Base-by-base conservation (phyloP, 1,140 invertebrate species). In the Ctenoplectra terminalis region DNA sequence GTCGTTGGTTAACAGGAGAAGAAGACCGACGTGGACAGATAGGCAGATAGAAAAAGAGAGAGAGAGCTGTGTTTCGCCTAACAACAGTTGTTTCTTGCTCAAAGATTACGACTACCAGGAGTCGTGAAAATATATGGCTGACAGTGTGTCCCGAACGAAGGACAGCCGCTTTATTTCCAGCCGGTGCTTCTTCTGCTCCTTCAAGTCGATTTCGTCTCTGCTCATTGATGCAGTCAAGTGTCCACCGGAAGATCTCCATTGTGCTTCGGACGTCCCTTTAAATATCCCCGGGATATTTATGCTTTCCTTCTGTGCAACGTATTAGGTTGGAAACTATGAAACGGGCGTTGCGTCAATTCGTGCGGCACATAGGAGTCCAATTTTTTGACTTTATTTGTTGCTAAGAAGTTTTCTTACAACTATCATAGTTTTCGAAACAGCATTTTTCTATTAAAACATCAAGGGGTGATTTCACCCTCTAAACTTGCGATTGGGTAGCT, bases 1-100 rank as follows among this genome's bases (percentile, higher is more conserved):
- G 63, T 71, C 82, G 77, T 69, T 84, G 84, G 78, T 43, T 76
- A 72, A 64, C 60, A 80, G 77, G 72, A 72, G 78, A 64, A 81
- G 64, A 70, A 75, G 69, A 83, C 46, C 37, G n/a, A 9, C 31
- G 58, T 31, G 15, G 60, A 13, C 8, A 63, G 23, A 20, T 13
- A n/a, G n/a, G n/a, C n/a, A n/a, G n/a, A n/a, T n/a, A n/a, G n/a
- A n/a, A n/a, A n/a, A n/a, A n/a, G n/a, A n/a, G n/a, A n/a, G n/a
- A n/a, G n/a, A n/a, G n/a, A n/a, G n/a, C n/a, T n/a, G n/a, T n/a
- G n/a, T n/a, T n/a, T n/a, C 23, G 11, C 37, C 23, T 15, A 66
- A 54, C 83, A 70, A 50, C 56, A 20, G 50, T 40, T 56, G 69
- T 48, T 40, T 52, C 20, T 17, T 26, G 34, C 31, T 37, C 2